Conservation (phyloP, 2,888 invertebrate genomes). For the Athetis lepigone region DNA sequence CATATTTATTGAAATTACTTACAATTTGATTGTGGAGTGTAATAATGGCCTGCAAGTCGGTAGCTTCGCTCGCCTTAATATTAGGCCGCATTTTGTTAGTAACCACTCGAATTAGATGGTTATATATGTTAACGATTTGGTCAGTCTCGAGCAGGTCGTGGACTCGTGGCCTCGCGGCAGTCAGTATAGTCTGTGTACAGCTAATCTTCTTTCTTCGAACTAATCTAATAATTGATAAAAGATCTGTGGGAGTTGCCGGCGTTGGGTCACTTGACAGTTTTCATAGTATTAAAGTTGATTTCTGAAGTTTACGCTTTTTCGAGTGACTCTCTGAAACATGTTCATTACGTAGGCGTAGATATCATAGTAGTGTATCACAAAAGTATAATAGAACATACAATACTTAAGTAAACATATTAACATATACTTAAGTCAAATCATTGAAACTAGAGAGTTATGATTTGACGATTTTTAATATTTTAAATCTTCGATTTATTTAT, state of each 20-base stretch:
- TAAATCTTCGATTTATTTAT: no score
- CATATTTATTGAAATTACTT: slow-evolving; percentile 90
- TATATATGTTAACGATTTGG: slow-evolving; percentile 70
- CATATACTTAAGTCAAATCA: no score
- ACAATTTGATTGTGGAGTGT: slow-evolving; percentile 87
- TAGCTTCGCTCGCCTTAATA: slow-evolving; percentile 83
- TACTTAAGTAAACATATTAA: no score
- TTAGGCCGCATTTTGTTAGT: slow-evolving; percentile 82
- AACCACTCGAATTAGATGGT: slow-evolving; percentile 83
- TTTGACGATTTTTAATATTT: no score
- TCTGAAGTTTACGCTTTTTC: neutral
- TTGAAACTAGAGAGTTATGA: no score
- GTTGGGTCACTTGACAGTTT: no score
- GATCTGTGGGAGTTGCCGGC: no score
- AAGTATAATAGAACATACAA: no score
- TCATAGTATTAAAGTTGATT: no score
- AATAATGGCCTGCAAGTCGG: slow-evolving; percentile 84
- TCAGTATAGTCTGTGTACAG: no score
- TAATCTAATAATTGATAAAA: neutral
- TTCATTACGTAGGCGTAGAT: neutral
- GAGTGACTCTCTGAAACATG: neutral
- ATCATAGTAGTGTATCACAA: no score
- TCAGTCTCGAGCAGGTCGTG: slow-evolving; percentile 36
- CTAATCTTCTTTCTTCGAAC: slow-evolving; percentile 7
- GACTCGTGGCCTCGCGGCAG: slow-evolving; percentile 18